A percentile compares a stretch with the other conserved stretches of the same genome.
Evolutionary conservation across 2,888 invertebrate genomes (phyloP).

Genomic region (Lasioglossum zephyrum): DNA sequence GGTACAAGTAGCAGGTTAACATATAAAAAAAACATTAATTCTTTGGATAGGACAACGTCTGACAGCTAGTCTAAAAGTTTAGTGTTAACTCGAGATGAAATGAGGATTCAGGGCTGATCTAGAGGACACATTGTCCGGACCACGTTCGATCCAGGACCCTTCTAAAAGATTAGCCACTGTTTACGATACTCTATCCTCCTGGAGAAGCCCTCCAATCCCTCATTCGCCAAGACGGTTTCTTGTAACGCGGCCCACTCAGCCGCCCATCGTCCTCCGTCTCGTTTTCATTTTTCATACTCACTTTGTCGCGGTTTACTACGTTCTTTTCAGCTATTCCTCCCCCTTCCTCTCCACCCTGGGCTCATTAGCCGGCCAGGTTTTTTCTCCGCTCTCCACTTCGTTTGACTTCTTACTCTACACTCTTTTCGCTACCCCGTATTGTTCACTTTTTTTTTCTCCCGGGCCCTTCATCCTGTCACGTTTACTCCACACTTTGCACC

Average conservation of each 20-base stretch:
- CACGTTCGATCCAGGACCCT: background rate
- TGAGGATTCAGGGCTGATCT: background rate
- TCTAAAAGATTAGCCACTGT: background rate
- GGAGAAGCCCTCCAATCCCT: background rate
- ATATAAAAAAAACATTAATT: too few species aligned
- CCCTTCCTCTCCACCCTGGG: background rate
- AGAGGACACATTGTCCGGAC: too few species aligned
- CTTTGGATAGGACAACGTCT: too few species aligned
- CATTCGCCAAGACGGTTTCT: conserved; percentile 19
- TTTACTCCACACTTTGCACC: background rate
- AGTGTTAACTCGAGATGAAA: too few species aligned
- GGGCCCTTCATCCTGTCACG: background rate
- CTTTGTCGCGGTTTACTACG: background rate
- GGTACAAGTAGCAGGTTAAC: too few species aligned
- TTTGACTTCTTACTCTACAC: background rate
- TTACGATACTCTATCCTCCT: background rate
- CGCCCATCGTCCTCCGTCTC: background rate
- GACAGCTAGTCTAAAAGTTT: too few species aligned
- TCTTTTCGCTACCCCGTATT: background rate
- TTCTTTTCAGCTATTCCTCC: background rate
- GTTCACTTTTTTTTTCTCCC: background rate
- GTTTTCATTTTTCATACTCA: conserved; percentile 19
- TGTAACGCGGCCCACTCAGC: background rate
- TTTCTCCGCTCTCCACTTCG: background rate
- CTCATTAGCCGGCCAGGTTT: background rate